These are phyloP conservation scores for Nylanderia fulva DNA, from an alignment of 1,140 invertebrate species.

Conservation along the genomic window DNA sequence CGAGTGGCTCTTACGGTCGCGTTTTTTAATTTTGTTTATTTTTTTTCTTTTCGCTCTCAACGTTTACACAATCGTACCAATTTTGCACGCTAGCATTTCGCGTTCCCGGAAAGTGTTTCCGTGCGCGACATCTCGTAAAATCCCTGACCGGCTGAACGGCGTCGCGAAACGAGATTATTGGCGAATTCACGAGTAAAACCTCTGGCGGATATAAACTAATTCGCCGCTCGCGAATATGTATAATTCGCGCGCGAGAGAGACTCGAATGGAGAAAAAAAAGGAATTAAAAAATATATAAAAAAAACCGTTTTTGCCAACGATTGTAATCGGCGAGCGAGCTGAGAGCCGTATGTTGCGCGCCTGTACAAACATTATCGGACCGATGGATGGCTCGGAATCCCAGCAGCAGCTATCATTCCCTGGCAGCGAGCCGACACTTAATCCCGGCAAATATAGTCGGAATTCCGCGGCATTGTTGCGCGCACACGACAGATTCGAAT, in stretches of 20 bases:
- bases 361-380: constrained; percentile 64
- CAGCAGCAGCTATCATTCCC: constrained; percentile 55
- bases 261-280: too few relatives aligned
- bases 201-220: constrained; percentile 11
- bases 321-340: constrained; percentile 30
- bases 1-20: not conserved
- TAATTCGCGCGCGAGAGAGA: constrained; percentile 25
- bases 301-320: not conserved
- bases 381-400: constrained; percentile 63
- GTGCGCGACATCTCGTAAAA: constrained; percentile 14
- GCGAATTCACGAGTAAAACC: constrained; percentile 21
- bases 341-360: constrained; percentile 8
- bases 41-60: constrained; percentile 8
- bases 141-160: not conserved
- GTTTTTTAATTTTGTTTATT: not conserved
- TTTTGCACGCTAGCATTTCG: not conserved
- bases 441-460: constrained; percentile 73
- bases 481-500: constrained; percentile 71
- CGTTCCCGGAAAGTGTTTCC: not conserved
- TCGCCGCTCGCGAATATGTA: constrained; percentile 25
- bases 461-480: constrained; percentile 77
- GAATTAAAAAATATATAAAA: not conserved
- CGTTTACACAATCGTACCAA: constrained; percentile 19
- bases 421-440: constrained; percentile 68
- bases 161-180: constrained; percentile 25